Conservation (phyloP, 2,113 vertebrate genomes). For the Tragelaphus scriptus region DNA sequence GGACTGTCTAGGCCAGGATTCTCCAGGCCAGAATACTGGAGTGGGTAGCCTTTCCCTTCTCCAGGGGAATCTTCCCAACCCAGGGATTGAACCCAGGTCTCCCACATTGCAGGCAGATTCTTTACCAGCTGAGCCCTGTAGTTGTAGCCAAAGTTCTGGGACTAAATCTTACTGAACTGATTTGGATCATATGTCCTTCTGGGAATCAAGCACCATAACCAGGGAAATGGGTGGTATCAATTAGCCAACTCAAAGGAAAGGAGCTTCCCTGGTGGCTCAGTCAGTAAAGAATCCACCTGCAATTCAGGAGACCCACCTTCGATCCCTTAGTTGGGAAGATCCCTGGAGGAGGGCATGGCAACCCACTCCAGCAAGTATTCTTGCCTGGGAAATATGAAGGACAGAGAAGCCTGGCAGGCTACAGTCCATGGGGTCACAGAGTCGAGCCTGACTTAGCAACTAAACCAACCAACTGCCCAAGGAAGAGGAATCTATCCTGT, state of each 20-base stretch:
- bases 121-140: too few relatives aligned
- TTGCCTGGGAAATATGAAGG: background rate
- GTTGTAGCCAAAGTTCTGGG: background rate
- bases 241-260: background rate
- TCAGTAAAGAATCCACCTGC: background rate
- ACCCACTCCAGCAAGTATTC: background rate
- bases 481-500: background rate
- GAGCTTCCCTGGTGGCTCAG: background rate
- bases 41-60: too few relatives aligned
- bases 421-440: background rate
- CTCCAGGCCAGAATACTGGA: too few relatives aligned
- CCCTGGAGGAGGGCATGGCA: background rate
- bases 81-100: too few relatives aligned
- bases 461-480: background rate
- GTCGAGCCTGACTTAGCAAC: background rate
- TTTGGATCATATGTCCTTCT: background rate
- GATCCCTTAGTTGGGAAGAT: background rate
- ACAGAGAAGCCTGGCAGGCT: background rate
- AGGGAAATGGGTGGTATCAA: fast-evolving
- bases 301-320: background rate
- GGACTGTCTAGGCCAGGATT: too few relatives aligned
- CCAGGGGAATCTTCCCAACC: too few relatives aligned
- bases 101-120: too few relatives aligned
- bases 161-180: background rate
- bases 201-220: background rate